Evolutionary conservation across 2,113 vertebrate genomes (phyloP).

Genomic region (Equus przewalskii): DNA sequence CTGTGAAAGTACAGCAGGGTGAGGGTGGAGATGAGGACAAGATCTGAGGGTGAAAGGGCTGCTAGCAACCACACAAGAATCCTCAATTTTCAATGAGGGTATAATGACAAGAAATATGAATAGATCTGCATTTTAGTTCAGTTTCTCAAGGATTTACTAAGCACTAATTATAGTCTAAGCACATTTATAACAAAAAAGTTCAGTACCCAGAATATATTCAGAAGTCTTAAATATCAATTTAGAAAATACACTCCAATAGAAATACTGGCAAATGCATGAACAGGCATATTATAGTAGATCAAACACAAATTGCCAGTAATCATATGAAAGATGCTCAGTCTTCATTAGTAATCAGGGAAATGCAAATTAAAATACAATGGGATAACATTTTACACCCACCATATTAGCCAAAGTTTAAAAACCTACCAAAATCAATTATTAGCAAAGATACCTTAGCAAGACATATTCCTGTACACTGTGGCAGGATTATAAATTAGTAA

Average conservation of each 20-base stretch:
- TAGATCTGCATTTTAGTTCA: not conserved
- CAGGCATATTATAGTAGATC: not conserved
- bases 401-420: conserved; percentile 48
- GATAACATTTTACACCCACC: not conserved
- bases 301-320: not conserved
- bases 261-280: not conserved
- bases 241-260: not conserved
- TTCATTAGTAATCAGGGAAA: conserved; percentile 33
- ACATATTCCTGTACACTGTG: not conserved
- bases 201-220: not conserved
- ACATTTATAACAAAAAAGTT: not conserved
- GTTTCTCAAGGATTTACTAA: not conserved
- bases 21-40: not conserved
- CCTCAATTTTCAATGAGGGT: not conserved
- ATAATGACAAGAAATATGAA: not conserved
- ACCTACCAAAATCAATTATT: not conserved
- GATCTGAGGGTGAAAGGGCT: not conserved
- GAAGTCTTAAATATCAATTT: not conserved
- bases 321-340: not conserved
- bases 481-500: not conserved
- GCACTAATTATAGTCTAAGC: not conserved
- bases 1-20: not conserved
- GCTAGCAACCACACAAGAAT: not conserved
- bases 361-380: not conserved
- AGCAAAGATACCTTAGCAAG: conserved; percentile 1